Base-by-base conservation (phyloP, 1,140 invertebrate genomes). In the Aphelenchoides besseyi region DNA sequence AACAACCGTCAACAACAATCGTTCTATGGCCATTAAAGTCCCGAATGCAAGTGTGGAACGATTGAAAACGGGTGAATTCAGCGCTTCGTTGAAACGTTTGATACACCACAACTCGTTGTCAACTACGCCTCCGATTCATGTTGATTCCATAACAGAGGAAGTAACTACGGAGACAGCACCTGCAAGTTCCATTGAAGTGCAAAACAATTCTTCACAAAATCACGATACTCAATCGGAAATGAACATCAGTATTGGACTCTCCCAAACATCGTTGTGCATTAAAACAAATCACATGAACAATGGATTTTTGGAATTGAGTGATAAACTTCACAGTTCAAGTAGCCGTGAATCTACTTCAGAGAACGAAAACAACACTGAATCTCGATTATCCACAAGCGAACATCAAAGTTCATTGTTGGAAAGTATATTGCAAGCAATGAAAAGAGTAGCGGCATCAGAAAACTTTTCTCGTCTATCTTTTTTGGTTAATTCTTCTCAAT, bases 1-100 rank as follows among this genome's bases (percentile, higher is more conserved):
- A 18, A 36, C 63, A 33, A 16, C 32, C 36, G 32, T 59, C 5
- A 59, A 66, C 36, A 66, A 66, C 63, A 66, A 66, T 16, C 36
- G 32, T 8, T 35, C 55, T 8, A 18, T 18, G 5, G 5, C 18
- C 5, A 33, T 59, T 33, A 59, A 12, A 16, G 16, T 29, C 0
- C 16, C 63, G 2, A 66, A n/a, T 16, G 16, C 63, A 12, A 35
- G 30, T 16, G 63, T 66, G 2, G 63, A 66, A 32, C 16, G 32
- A 35, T 35, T 66, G 29, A 37, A 30, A 8, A 33, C 16, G 12
- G 9, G 12, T 23, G 63, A 66, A 53, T 59, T 59, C 55, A 59
- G 55, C 18, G 55, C 55, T 8, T 59, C 55, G 26, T n/a, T 66
- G 36, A 66, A 66, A 29, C 30, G 36, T 12, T 32, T 36, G 2